Base-by-base conservation (phyloP, 35 echinoderm and acorn worm genomes). In the Lytechinus pictus region DNA sequence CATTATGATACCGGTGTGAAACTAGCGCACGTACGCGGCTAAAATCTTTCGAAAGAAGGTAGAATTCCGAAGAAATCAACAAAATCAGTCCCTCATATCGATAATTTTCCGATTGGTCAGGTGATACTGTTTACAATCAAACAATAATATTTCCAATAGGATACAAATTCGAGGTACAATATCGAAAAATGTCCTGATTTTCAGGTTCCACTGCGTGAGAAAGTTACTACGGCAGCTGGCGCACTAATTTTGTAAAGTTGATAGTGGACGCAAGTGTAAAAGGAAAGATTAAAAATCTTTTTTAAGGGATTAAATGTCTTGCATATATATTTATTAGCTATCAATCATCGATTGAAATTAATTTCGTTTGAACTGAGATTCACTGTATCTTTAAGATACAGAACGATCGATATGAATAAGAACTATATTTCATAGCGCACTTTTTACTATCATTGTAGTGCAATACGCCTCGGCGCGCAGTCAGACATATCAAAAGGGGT, bases 191-290 rank as follows among this genome's bases (percentile, higher is more conserved):
- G 88, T 21, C 66, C 28, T 90, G 88, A 90, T 51, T 90, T 52
- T 90, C 88, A 90, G 88, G 88, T 90, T 90, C 88, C 88, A 90
- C 88, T 90, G 88, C 88, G 88, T 90, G 28, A 88, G 86, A 90
- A 90, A 90, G 88, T 90, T 90, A 90, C 88, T 90, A 90, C 88
- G 88, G 88, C 88, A 90, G 88, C 66, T 90, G 88, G 88, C 88
- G 88, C 88, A 90, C 88, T 90, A 90, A 90, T 90, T 90, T 27
- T 33, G 4, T 87, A 51, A 53, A 89, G 28, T 89, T 44, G 24
- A 12, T 33, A 9, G 5, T 5, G 52, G 88, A 90, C 10, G 12
- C 88, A 28, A 90, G 29, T 90, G 29, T 90, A n/a, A 33, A 89
- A 90, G 33, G 33, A 52, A 90, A 44, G 12, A 6, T 79, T 24